These are phyloP conservation scores for Imbricaverruca yamaguchii DNA, from an alignment of 2,888 invertebrate species.

Conservation along the genomic window DNA sequence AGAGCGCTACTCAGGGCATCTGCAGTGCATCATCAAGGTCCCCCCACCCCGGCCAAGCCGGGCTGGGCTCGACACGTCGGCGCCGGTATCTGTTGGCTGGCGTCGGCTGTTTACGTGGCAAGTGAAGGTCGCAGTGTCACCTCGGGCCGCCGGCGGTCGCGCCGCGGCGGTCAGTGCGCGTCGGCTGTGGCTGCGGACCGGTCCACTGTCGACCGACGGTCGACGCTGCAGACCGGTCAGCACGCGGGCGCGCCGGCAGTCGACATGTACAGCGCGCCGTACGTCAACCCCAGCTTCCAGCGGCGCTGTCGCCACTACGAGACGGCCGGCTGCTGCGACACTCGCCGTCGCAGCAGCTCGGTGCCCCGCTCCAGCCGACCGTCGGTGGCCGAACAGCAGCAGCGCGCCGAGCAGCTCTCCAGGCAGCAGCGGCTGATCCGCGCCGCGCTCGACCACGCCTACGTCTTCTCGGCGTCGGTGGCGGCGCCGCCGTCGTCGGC, in stretches of 20 bases:
- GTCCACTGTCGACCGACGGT: background rate
- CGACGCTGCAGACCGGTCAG: background rate
- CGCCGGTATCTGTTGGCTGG: no score
- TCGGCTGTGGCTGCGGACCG: no score
- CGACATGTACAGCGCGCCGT: constrained; percentile 14
- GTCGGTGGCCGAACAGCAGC: background rate
- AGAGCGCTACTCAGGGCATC: no score
- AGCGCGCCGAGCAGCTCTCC: background rate
- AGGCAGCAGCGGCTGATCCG: background rate
- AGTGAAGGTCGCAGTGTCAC: no score
- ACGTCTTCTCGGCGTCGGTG: background rate
- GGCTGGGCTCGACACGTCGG: no score
- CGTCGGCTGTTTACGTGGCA: no score
- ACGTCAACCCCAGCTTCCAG: constrained; percentile 9
- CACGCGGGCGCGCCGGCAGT: background rate
- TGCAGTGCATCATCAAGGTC: no score
- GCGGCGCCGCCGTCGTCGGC: background rate
- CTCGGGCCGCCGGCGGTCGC: no score
- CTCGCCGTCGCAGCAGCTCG: background rate
- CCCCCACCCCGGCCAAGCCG: no score
- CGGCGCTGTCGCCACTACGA: constrained; percentile 17
- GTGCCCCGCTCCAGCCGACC: background rate
- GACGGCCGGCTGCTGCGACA: background rate
- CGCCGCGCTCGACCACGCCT: background rate
- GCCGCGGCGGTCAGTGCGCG: no score